These are phyloP conservation scores for Balanococcus diminutus DNA, from an alignment of 2,888 invertebrate genomes.

Conservation along the genomic window DNA sequence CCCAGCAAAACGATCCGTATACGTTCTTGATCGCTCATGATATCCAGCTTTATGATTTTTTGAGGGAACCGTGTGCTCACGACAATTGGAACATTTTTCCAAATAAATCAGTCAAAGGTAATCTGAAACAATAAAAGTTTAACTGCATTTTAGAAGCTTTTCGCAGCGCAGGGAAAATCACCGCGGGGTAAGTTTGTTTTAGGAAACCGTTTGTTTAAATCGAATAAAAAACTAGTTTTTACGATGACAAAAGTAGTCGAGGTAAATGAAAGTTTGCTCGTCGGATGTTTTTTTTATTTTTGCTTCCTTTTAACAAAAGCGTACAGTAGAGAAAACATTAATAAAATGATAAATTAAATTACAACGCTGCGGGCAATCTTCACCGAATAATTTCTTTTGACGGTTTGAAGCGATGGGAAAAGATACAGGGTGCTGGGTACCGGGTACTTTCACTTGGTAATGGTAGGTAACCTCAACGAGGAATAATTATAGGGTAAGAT, in stretches of 20 bases:
- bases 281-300: neutral
- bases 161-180: neutral
- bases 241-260: neutral
- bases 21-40: conserved; percentile 76
- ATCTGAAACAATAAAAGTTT: neutral
- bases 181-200: neutral
- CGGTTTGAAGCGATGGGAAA: neutral
- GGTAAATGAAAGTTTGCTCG: neutral
- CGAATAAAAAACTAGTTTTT: neutral
- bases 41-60: neutral
- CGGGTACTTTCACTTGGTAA: no score
- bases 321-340: neutral
- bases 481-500: neutral
- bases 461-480: neutral
- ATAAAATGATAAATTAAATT: conserved; percentile 31
- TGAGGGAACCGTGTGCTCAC: conserved; percentile 58
- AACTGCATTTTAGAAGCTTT: neutral
- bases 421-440: no score
- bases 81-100: neutral
- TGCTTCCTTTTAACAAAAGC: neutral
- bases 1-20: conserved; percentile 84
- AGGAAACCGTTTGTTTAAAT: neutral
- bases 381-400: neutral
- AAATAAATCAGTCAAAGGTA: neutral
- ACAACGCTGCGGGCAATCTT: neutral